These are phyloP conservation scores for Sesamia nonagrioides DNA, from an alignment of 1,140 invertebrate species.

Conservation along the genomic window DNA sequence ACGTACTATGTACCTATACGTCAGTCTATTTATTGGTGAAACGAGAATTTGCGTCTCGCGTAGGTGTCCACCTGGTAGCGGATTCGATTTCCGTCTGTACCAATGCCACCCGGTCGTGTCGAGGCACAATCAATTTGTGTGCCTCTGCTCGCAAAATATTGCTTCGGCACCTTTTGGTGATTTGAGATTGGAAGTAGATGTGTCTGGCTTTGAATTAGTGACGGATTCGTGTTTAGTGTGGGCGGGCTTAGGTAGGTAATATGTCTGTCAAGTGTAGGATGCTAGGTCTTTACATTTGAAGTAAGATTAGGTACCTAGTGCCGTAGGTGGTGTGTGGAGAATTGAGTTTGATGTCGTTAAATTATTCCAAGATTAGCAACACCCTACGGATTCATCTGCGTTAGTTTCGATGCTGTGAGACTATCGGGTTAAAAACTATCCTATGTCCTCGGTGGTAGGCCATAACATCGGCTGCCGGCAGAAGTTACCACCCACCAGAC, in stretches of 20 bases:
- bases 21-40: constrained; percentile 31
- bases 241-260: background rate
- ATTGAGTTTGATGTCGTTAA: too few relatives aligned
- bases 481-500: too few relatives aligned
- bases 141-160: constrained; percentile 37
- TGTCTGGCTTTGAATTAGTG: constrained; percentile 26
- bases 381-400: too few relatives aligned
- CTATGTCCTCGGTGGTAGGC: too few relatives aligned
- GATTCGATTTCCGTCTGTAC: constrained; percentile 61
- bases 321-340: too few relatives aligned
- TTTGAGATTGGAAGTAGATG: constrained; percentile 34
- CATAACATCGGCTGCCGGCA: too few relatives aligned
- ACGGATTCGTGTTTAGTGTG: background rate
- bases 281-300: too few relatives aligned
- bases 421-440: too few relatives aligned
- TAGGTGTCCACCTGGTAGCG: constrained; percentile 51
- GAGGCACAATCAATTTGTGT: constrained; percentile 48
- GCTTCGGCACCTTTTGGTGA: constrained; percentile 44
- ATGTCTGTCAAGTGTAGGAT: background rate
- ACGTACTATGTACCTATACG: background rate
- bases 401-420: too few relatives aligned
- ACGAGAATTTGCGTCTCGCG: constrained; percentile 45
- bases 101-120: constrained; percentile 43
- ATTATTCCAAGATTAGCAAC: too few relatives aligned
- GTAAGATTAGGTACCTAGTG: too few relatives aligned